These are phyloP conservation scores for Dolichoris vasculosae DNA, from an alignment of 1,140 invertebrate genomes.

Conservation along the genomic window DNA sequence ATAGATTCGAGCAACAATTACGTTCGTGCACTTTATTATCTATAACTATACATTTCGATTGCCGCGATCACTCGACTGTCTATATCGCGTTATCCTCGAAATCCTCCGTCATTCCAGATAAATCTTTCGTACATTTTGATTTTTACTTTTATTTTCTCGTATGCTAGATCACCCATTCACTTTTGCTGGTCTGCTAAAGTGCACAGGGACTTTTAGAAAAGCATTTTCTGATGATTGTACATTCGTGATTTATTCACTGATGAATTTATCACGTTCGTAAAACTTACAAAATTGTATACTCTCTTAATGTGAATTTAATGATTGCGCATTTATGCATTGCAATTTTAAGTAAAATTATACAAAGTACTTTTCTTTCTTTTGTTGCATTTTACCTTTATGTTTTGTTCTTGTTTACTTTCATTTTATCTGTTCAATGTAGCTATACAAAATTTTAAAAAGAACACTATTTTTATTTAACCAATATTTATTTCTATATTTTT, in stretches of 20 bases:
- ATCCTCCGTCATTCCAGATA: constrained; percentile 22
- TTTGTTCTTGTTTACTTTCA: neutral
- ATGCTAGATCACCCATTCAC: neutral
- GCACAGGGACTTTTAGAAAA: neutral
- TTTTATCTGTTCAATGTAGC: neutral
- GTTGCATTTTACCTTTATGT: neutral
- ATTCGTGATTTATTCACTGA: constrained; percentile 21
- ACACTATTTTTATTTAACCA: too few relatives aligned
- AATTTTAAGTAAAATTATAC: neutral
- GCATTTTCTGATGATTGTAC: neutral
- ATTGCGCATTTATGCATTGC: neutral
- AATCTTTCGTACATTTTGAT: constrained; percentile 32
- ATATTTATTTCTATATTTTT: too few relatives aligned
- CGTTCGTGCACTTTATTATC: constrained; percentile 36
- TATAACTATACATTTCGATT: constrained; percentile 47
- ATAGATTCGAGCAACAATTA: constrained; percentile 8
- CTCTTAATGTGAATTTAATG: constrained; percentile 13
- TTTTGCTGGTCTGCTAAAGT: neutral
- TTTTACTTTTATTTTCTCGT: neutral
- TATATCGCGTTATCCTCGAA: neutral
- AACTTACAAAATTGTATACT: neutral
- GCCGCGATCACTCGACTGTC: neutral
- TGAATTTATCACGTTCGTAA: neutral
- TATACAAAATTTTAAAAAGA: too few relatives aligned
- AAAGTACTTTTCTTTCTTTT: neutral